phyloP scores from a whole-genome alignment of 1,140 invertebrate genomes.

The Drosophila ironensis region DNA sequence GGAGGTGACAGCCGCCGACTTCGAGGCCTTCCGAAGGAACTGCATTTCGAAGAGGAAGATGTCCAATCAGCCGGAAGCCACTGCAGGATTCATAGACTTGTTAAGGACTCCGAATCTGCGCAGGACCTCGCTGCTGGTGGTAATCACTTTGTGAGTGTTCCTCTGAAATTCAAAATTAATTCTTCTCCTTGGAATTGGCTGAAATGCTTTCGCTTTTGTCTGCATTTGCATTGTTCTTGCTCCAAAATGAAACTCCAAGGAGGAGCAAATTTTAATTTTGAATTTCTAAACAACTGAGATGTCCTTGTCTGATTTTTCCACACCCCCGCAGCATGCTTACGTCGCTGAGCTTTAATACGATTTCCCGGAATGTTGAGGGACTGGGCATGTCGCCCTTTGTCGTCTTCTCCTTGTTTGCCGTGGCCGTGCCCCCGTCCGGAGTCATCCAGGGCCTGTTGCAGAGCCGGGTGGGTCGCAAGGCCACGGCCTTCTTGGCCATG shows the following conservation, averaged over 20 bases:
- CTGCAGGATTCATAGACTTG: constrained; percentile 44
- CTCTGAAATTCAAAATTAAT: too few species aligned
- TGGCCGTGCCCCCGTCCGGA: constrained; percentile 58
- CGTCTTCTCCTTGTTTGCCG: constrained; percentile 64
- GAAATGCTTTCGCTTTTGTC: too few species aligned
- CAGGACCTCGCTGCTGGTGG: constrained; percentile 40
- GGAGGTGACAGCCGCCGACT: constrained; percentile 73
- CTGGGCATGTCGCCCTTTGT: constrained; percentile 63
- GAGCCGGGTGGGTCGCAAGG: constrained; percentile 59
- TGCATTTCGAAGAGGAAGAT: constrained; percentile 50
- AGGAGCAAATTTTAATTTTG: not conserved
- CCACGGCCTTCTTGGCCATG: constrained; percentile 55
- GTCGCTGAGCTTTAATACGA: constrained; percentile 60
- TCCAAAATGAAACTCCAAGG: too few species aligned
- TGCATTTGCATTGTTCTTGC: too few species aligned
- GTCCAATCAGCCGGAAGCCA: constrained; percentile 50
- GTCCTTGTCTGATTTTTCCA: not conserved
- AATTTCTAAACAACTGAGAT: not conserved
- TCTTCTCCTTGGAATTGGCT: too few species aligned
- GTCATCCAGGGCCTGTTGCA: constrained; percentile 58
- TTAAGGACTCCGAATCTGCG: constrained; percentile 50
- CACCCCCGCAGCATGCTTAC: constrained; percentile 67
- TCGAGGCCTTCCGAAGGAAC: constrained; percentile 80
- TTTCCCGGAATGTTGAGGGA: constrained; percentile 61
- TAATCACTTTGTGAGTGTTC: constrained; percentile 61